Evolutionary conservation across 2,113 vertebrate species (phyloP).

Genomic region (Semnopithecus entellus): DNA sequence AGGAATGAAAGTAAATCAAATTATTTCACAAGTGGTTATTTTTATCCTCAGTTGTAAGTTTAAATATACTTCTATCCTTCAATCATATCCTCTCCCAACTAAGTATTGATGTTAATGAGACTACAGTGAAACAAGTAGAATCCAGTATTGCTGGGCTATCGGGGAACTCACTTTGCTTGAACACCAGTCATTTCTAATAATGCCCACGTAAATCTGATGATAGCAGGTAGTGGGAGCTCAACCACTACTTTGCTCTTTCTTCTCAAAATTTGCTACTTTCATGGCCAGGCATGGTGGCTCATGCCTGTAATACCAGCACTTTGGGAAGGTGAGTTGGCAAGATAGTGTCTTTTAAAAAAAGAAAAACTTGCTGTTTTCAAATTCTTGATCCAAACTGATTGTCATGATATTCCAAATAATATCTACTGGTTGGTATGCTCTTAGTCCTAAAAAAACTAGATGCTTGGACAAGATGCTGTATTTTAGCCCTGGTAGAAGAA

Average conservation of each 20-base stretch:
- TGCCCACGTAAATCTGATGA: neutral
- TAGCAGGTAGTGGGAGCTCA: neutral
- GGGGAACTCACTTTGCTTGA: neutral
- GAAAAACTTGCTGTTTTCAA: neutral
- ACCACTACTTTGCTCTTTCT: neutral
- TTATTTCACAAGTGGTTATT: neutral
- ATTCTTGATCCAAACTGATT: neutral
- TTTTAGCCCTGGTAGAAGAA: neutral
- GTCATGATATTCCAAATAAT: neutral
- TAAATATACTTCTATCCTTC: neutral
- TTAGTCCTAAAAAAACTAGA: neutral
- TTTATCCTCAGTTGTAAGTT: neutral
- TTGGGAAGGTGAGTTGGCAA: too few relatives aligned
- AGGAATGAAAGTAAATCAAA: neutral
- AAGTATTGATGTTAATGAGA: neutral
- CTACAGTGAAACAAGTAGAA: neutral
- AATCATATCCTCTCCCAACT: neutral
- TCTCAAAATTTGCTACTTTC: neutral
- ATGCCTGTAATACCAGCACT: too few relatives aligned
- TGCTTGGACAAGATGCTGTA: neutral
- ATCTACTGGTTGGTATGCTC: neutral
- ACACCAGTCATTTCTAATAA: neutral
- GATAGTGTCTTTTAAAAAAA: too few relatives aligned
- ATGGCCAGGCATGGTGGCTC: neutral
- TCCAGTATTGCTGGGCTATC: neutral